Conservation (phyloP, 2,797 vertebrate genomes). For the Oreonectes daqikongensis region DNA sequence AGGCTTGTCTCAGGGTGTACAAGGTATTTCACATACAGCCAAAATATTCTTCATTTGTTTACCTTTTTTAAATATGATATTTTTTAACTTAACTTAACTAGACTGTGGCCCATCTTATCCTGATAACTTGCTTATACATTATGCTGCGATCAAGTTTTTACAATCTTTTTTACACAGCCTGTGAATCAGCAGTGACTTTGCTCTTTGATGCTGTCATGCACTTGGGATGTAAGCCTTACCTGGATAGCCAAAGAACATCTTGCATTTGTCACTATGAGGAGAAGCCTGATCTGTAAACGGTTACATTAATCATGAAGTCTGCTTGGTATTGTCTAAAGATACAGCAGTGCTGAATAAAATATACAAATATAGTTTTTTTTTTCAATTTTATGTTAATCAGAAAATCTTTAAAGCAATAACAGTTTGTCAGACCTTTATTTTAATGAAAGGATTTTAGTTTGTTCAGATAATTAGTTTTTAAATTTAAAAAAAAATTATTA, state of each 20-base stretch:
- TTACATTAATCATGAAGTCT: not conserved
- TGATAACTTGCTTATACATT: not conserved
- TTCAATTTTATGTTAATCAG: not conserved
- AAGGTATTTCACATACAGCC: conserved; percentile 77
- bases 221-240: conserved; percentile 94
- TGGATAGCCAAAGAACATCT: conserved; percentile 93
- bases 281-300: conserved; percentile 84
- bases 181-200: conserved; percentile 88
- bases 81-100: too few species aligned
- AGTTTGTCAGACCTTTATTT: not conserved
- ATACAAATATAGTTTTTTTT: not conserved
- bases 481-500: too few species aligned
- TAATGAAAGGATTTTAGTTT: too few species aligned
- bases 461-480: too few species aligned
- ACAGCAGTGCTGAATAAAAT: too few species aligned
- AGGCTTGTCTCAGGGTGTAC: conserved; percentile 85
- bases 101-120: not conserved
- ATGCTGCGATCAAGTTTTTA: not conserved
- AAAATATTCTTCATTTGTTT: too few species aligned
- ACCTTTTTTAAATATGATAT: too few species aligned
- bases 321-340: not conserved
- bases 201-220: conserved; percentile 94
- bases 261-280: conserved; percentile 88
- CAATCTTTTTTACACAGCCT: conserved; percentile 75
- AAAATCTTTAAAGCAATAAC: not conserved